Evolutionary conservation across 2,797 vertebrate species (phyloP).

Genomic region (Falco novaeseelandiae): DNA sequence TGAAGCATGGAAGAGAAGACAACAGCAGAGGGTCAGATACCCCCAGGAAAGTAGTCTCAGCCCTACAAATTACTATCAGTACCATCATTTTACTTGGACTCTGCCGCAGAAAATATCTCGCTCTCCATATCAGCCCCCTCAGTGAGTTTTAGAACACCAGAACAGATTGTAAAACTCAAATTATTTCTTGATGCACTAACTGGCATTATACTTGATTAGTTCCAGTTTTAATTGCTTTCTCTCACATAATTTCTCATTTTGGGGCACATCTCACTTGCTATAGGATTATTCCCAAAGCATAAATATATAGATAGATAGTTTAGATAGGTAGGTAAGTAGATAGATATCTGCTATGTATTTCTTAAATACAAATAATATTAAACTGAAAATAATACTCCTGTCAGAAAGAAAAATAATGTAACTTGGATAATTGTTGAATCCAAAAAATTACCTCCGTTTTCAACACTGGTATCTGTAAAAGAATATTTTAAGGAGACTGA

Average conservation of each 20-base stretch:
- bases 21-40: neutral
- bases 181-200: conserved; percentile 24
- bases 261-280: neutral
- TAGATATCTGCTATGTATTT: too few species aligned
- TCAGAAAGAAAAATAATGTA: neutral
- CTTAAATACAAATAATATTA: neutral
- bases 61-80: neutral
- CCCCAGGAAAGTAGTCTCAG: neutral
- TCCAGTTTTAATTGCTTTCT: conserved; percentile 31
- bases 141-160: neutral
- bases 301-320: too few species aligned
- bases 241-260: neutral
- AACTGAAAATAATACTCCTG: neutral
- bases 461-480: neutral
- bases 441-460: neutral
- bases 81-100: neutral
- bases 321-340: too few species aligned
- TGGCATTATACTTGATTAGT: conserved; percentile 12
- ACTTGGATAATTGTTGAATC: neutral
- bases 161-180: conserved; percentile 36
- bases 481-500: neutral
- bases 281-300: neutral
- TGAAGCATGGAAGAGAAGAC: neutral
- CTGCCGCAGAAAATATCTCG: neutral
- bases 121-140: rapidly evolving